Conservation (phyloP, 2,888 invertebrate species). For the Meandrusa payeni region DNA sequence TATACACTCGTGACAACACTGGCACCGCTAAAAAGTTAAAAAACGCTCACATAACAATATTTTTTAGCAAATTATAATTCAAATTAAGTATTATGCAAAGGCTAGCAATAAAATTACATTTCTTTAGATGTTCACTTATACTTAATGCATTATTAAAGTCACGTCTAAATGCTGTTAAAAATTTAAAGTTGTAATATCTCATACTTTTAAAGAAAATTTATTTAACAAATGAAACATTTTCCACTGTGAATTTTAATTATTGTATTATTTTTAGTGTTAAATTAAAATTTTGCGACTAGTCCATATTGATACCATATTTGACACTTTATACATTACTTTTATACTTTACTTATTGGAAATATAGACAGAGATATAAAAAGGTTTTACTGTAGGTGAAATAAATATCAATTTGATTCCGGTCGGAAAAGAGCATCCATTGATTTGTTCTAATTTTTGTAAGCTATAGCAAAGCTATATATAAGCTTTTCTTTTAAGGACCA, state of each 20-base stretch:
- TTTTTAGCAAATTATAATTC: neutral
- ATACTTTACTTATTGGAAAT: no score
- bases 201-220: conserved; percentile 53
- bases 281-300: neutral
- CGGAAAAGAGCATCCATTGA: no score
- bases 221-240: conserved; percentile 26
- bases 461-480: no score
- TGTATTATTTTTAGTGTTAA: conserved; percentile 3
- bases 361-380: no score
- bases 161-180: conserved; percentile 33
- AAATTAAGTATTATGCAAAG: neutral
- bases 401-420: no score
- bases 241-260: conserved; percentile 6
- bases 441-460: no score
- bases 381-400: no score
- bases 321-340: no score
- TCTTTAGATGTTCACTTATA: conserved; percentile 7
- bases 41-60: neutral
- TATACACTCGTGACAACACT: conserved; percentile 23
- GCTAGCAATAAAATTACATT: conserved; percentile 8
- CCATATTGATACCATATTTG: conserved; percentile 17
- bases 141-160: conserved; percentile 15
- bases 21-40: conserved; percentile 27
- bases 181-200: conserved; percentile 51
- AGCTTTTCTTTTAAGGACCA: no score